A percentile compares a stretch with the other conserved stretches of the same genome.
Conservation (phyloP, 2,888 invertebrate genomes). For the Sphecodes monilicornis region DNA sequence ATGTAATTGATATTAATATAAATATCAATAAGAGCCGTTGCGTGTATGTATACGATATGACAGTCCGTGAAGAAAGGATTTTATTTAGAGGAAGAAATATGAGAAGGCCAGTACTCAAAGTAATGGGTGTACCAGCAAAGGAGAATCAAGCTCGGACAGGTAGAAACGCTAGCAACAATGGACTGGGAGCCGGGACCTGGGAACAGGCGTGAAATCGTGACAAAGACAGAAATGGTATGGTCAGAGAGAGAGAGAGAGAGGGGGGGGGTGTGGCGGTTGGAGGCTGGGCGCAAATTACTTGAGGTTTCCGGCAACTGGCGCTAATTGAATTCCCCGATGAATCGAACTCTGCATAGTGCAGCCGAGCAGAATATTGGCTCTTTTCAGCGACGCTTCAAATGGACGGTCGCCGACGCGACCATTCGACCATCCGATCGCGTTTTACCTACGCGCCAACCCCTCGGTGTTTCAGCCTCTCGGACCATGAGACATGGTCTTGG, state of each 20-base stretch:
- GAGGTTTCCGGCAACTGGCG: constrained; percentile 82
- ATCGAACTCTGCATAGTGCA: constrained; percentile 79
- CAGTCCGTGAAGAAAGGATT: not conserved
- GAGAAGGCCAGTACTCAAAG: not conserved
- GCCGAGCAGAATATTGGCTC: constrained; percentile 79
- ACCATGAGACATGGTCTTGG: constrained; percentile 15
- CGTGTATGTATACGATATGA: not conserved
- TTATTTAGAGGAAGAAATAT: not conserved
- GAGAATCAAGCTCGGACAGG: constrained; percentile 40
- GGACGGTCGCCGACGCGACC: constrained; percentile 54
- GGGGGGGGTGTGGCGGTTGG: constrained; percentile 20
- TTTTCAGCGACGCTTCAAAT: constrained; percentile 75
- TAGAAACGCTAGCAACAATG: constrained; percentile 26
- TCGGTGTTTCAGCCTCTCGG: constrained; percentile 22
- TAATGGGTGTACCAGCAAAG: not conserved
- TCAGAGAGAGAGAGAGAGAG: not conserved
- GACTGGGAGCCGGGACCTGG: constrained; percentile 2
- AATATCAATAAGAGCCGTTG: not conserved
- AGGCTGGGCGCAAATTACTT: constrained; percentile 79
- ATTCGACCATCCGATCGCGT: constrained; percentile 48
- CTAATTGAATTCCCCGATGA: constrained; percentile 83
- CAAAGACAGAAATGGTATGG: constrained; percentile 36
- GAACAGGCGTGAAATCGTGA: constrained; percentile 40
- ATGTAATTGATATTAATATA: too few relatives aligned
- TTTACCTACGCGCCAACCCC: constrained; percentile 42